Evolutionary conservation across 2,888 invertebrate species (phyloP).

Genomic region (Pammene fasciana): DNA sequence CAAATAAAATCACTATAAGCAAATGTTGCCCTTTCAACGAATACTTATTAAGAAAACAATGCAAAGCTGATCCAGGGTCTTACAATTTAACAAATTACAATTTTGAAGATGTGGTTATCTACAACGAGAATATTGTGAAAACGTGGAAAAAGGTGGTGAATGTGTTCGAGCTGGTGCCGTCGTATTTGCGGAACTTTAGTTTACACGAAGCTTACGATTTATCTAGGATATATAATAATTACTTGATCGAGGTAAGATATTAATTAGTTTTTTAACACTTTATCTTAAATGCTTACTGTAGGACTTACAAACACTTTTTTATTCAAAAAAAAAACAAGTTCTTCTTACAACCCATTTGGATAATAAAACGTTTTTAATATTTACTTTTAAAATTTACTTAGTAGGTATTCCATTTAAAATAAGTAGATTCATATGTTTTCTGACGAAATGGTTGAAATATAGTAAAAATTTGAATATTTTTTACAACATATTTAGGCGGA

Average conservation of each 20-base stretch:
- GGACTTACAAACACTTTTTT: too few relatives aligned
- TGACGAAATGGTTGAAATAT: too few relatives aligned
- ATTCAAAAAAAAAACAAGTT: too few relatives aligned
- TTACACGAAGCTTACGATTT: conserved; percentile 8
- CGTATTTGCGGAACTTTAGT: conserved; percentile 4
- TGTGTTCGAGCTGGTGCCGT: conserved; percentile 26
- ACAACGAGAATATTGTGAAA: conserved; percentile 31
- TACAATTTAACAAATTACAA: conserved; percentile 20
- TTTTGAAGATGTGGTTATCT: conserved; percentile 34
- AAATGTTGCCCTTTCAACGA: conserved; percentile 29
- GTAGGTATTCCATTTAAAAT: too few relatives aligned
- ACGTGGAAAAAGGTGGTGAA: conserved; percentile 25
- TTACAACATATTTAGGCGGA: too few relatives aligned
- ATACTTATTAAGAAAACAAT: conserved; percentile 2
- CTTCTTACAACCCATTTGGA: too few relatives aligned
- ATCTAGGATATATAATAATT: conserved; percentile 13
- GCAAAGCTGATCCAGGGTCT: neutral
- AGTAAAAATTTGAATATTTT: too few relatives aligned
- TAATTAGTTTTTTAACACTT: neutral
- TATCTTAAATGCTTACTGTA: too few relatives aligned
- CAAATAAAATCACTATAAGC: conserved; percentile 1
- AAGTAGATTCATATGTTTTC: too few relatives aligned
- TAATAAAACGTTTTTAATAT: too few relatives aligned
- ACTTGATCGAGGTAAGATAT: conserved; percentile 36
- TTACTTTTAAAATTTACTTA: too few relatives aligned